Percentiles rank a stretch among this genome's conserved stretches.
Evolutionary conservation across 2,797 vertebrate genomes (phyloP).

Genomic region (Tolypeutes matacus): DNA sequence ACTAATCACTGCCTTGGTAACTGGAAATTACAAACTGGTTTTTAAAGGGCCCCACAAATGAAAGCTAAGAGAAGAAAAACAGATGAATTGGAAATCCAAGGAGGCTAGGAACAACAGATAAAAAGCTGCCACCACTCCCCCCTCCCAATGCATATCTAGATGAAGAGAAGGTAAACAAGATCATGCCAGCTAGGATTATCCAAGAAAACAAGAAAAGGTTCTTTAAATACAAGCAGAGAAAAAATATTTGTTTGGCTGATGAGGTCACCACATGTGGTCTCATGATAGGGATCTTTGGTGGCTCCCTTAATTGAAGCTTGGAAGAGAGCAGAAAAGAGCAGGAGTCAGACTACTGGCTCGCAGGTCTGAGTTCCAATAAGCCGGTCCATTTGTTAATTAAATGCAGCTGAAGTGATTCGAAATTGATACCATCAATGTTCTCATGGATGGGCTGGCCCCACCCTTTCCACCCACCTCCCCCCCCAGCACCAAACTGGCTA

Average conservation of each 20-base stretch:
- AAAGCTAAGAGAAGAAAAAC: constrained; percentile 51
- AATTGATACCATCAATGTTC: background rate
- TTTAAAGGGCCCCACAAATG: constrained; percentile 21
- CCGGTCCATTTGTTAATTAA: constrained; percentile 51
- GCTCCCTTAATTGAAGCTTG: constrained; percentile 67
- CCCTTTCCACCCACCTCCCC: background rate
- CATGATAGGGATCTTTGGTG: constrained; percentile 66
- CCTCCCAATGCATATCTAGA: background rate
- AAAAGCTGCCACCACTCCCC: background rate
- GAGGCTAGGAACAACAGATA: background rate
- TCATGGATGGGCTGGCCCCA: background rate
- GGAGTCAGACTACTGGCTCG: background rate
- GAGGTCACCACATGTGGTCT: constrained; percentile 73
- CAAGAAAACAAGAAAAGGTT: constrained; percentile 65
- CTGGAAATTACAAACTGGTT: constrained; percentile 24
- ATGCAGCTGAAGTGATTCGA: constrained; percentile 53
- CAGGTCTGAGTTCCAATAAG: background rate
- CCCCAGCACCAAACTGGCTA: background rate
- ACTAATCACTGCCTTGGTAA: constrained; percentile 30
- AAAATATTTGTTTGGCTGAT: constrained; percentile 74
- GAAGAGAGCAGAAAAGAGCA: constrained; percentile 62
- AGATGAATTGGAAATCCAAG: constrained; percentile 36
- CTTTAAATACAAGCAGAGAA: constrained; percentile 76
- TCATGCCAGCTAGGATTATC: constrained; percentile 10
- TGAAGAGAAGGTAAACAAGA: constrained; percentile 51